These are phyloP conservation scores for Ecdyonurus torrentis DNA, from an alignment of 2,888 invertebrate species.

Conservation along the genomic window DNA sequence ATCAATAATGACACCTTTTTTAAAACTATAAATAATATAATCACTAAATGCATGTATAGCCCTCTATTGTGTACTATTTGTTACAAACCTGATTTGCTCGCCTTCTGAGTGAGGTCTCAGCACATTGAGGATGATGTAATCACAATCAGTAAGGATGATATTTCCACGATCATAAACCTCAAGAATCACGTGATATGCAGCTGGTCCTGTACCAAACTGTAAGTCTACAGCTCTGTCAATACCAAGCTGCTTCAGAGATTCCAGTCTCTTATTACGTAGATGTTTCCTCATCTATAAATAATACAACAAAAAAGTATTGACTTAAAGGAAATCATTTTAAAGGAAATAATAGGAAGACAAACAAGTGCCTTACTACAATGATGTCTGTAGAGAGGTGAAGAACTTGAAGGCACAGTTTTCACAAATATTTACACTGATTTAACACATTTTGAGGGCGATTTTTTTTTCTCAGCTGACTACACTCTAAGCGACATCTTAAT, in stretches of 20 bases:
- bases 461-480: no score
- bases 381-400: no score
- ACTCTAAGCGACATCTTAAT: no score
- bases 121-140: constrained; percentile 83
- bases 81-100: constrained; percentile 52
- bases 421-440: no score
- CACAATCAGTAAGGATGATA: constrained; percentile 79
- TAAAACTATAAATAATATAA: no score
- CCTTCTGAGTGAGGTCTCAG: constrained; percentile 82
- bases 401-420: no score
- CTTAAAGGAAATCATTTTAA: no score
- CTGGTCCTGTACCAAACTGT: constrained; percentile 87
- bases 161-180: constrained; percentile 95
- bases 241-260: constrained; percentile 71
- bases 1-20: no score
- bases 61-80: not conserved
- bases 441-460: no score
- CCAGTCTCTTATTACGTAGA: constrained; percentile 85
- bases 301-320: no score
- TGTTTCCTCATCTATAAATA: constrained; percentile 85
- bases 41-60: constrained; percentile 4
- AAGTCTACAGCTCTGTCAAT: constrained; percentile 87
- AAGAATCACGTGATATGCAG: constrained; percentile 85
- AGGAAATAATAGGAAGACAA: no score
- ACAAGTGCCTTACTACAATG: no score